Evolutionary conservation across 2,113 vertebrate species (phyloP).

Genomic region (Chaetodon trifascialis): DNA sequence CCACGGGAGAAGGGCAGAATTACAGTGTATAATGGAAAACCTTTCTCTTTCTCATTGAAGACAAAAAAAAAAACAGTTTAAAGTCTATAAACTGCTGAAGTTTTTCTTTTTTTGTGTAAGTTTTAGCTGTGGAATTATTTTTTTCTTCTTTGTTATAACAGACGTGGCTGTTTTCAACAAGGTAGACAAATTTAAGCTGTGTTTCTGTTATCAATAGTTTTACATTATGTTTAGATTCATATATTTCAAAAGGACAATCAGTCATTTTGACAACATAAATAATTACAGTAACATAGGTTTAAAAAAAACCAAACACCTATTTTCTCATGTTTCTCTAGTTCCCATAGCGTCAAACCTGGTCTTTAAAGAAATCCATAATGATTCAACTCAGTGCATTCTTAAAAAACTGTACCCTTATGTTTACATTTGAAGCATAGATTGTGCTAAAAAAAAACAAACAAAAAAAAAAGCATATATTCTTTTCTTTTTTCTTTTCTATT

Average conservation of each 20-base stretch:
- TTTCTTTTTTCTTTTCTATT: not conserved
- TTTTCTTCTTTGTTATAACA: conserved; percentile 3
- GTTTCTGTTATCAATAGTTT: not conserved
- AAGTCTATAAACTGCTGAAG: conserved; percentile 34
- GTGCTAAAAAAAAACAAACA: no score
- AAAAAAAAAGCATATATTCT: no score
- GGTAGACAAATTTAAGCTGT: not conserved
- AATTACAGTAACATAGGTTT: not conserved
- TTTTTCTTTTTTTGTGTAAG: conserved; percentile 25
- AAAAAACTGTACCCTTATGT: not conserved
- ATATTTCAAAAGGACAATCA: not conserved
- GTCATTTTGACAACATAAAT: not conserved
- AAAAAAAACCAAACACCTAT: no score
- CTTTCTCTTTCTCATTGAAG: conserved; percentile 63
- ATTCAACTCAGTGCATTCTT: not conserved
- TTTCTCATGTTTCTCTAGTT: no score
- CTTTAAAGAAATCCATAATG: no score
- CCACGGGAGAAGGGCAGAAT: conserved; percentile 59
- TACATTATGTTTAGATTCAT: not conserved
- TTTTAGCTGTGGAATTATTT: conserved; percentile 19
- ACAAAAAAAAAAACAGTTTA: conserved; percentile 34
- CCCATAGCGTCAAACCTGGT: no score
- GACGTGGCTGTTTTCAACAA: conserved; percentile 2
- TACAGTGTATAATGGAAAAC: conserved; percentile 75
- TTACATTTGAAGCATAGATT: conserved; percentile 3